Evolutionary conservation across 2,113 vertebrate genomes (phyloP), one percentile per base, ranked within the genome.

Genomic region (Pelobates fuscus): DNA sequence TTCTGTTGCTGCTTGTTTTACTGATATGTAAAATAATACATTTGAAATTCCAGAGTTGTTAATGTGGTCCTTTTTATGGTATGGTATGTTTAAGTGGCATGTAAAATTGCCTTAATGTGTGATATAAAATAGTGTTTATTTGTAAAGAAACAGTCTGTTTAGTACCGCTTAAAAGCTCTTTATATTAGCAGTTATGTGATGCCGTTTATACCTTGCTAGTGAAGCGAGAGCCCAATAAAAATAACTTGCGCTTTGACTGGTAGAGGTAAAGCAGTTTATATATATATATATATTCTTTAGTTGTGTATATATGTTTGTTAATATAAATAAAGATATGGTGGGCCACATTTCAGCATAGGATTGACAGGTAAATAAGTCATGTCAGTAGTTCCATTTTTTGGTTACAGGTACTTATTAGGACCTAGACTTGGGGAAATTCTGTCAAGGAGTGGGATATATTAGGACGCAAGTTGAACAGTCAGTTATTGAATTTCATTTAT

Each of bases 61-160:
- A 37, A 66, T 66, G 37, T 59, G 37, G 32, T 32, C n/a, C 63
- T 44, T 60, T 74, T 76, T 76, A 76, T 76, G 63, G 37, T 60
- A n/a, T 32, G 26, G 63, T 30, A 24, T 59, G 72, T 67, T 67
- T 76, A 76, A 67, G 26, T 67, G 63, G 32, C 32, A 67, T 49
- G 72, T 76, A 60, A 76, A 76, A 67, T 74, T 32, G 72, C 37
- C 21, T 60, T 76, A 76, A 60, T 67, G 54, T 76, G 63, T 67
- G 63, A 46, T 58, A 66, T 66, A 59, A 76, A 67, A 54, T 25
- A 32, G 64, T 76, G 72, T 59, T 76, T 76, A 67, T 67, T 76
- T 67, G 72, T 76, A 25, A 30, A 59, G 21, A 63, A 49, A 60
- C 37, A n/a, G 37, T 67, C 52, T 58, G 37, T 59, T 76, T 76